Percentiles rank a stretch among this genome's conserved stretches.
Evolutionary conservation across 1,140 invertebrate species (phyloP).

Genomic region (Zaprionus africanus): DNA sequence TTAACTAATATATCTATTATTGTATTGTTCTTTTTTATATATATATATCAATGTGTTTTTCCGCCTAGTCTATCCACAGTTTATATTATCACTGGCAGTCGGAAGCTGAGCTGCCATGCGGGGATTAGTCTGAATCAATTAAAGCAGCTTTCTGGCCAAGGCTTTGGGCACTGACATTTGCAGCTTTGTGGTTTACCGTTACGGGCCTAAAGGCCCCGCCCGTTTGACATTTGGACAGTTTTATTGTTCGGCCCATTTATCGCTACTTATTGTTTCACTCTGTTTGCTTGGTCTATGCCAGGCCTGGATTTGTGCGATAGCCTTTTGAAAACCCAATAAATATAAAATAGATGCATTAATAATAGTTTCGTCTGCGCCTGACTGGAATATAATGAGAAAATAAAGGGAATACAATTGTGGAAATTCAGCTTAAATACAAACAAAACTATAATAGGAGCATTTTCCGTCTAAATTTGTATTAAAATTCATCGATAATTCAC

Average conservation of each 20-base stretch:
- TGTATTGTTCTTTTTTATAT: neutral
- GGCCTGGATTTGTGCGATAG: constrained; percentile 15
- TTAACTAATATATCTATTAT: neutral
- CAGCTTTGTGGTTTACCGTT: constrained; percentile 63
- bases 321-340: constrained; percentile 22
- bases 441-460: neutral
- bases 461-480: no score
- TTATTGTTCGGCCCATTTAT: constrained; percentile 61
- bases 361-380: neutral
- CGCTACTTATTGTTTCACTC: constrained; percentile 45
- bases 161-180: constrained; percentile 51
- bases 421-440: neutral
- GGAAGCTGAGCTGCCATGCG: constrained; percentile 43
- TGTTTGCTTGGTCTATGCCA: neutral
- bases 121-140: constrained; percentile 72
- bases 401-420: neutral
- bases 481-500: no score
- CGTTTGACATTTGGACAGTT: constrained; percentile 73
- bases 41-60: neutral
- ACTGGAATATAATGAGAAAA: neutral
- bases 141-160: constrained; percentile 54
- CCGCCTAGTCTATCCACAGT: constrained; percentile 13
- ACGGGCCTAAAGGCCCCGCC: constrained; percentile 5
- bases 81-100: constrained; percentile 28
- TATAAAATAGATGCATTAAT: constrained; percentile 6